Base-by-base conservation (phyloP, 2,888 invertebrate species). In the Cerceris ruficornis region DNA sequence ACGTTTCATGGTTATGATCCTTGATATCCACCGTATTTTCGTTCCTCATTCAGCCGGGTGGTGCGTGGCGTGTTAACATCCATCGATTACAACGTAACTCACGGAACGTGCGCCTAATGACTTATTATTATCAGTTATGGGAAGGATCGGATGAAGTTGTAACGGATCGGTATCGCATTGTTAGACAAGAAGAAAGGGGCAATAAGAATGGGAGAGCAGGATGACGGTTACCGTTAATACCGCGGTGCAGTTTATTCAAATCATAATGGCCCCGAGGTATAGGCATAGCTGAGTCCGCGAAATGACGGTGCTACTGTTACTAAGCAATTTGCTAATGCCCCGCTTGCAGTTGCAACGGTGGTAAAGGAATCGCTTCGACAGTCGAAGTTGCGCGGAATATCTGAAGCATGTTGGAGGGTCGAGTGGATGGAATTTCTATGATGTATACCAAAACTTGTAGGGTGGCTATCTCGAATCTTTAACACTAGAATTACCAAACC, bases 71-170 rank as follows among this genome's bases (percentile, higher is more conserved):
- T 88, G 89, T 87, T 86, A 83, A 83, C 84, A 82, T 85, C 77
- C 80, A 86, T 86, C 84, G 82, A 73, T 81, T 81, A 77, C 65
- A 66, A 74, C 73, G 76, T 85, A 87, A 87, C 82, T 86, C 83
- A 82, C 72, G 72, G 82, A 85, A 88, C 88, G 88, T 88, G 89
- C 85, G 69, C 76, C 75, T 89, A 87, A 88, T 89, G 82, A 81
- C 83, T 88, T 85, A 84, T 87, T 88, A 89, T 89, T 89, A 88
- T 87, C 86, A 84, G 83, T 82, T 58, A 67, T 28, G 70, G 72
- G 75, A 60, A 67, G 82, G 74, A 82, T 81, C 81, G 86, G 85
- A 90, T 90, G 86, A 89, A 90, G 89, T 89, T 87, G 87, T 90
- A 85, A 58, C 54, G 80, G 84, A 87, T 86, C 81, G 76, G 82